Base-by-base conservation (phyloP, 2,888 invertebrate species). In the Himalopsyche japonica region DNA sequence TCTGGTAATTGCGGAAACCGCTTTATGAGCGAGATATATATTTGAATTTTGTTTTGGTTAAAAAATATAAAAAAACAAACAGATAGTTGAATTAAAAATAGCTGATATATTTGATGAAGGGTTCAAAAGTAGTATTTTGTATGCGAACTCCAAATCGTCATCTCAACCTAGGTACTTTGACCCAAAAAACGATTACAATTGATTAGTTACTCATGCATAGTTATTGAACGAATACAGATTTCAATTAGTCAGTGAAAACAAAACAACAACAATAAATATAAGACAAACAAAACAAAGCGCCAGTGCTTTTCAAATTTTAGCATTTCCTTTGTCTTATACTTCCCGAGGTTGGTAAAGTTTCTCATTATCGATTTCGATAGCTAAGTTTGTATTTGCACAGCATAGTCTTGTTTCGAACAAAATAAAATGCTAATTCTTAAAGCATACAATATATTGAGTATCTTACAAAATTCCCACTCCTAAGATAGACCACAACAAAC, bases 381-480 rank as follows among this genome's bases (percentile, higher is more conserved):
- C 27, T 27, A 70, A 70, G 70, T 70, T 70, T 70, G 70, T 70
- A 70, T 70, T 70, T 70, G 70, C 27, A 70, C 70, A 30, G 27
- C 27, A 70, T 70, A 70, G 70, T 70, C 70, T 57, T 70, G 70
- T 70, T 70, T 70, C 70, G 30, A 24, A 80, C 83, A 80, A 83
- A 83, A 83, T 83, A 78, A 80, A 80, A 83, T 83, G 83, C 83
- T 83, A 83, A 83, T 83, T 83, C 80, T 83, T 83, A 83, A 83
- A 76, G 80, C 76, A 76, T 43, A 76, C 80, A 49, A 83, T 83
- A 83, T 83, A 83, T 76, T 83, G 83, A 48, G 83, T 80, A 83
- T 57, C 70, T 70, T 83, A 83, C 79, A 83, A 83, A n/a, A 79
- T 83, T 76, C 79, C 76, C 79, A 83, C 80, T 83, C 80, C 80